A percentile compares a stretch with the other conserved stretches of the same genome.
phyloP scores from a whole-genome alignment of 2,888 invertebrate genomes.

The Acholoe squamosa region DNA sequence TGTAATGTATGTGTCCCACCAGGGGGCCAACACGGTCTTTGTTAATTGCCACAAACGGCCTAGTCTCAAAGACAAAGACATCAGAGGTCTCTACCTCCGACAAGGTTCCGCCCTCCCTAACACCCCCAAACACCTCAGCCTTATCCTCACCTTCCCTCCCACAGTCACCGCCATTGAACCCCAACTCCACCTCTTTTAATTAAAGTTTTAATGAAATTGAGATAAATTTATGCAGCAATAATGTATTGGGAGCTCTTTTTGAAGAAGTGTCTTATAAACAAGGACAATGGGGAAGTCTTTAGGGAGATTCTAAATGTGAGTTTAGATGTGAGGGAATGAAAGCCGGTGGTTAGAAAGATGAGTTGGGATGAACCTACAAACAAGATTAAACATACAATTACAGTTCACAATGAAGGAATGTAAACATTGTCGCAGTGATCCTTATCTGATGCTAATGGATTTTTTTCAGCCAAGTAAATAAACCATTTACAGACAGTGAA shows the following conservation, averaged over 20 bases:
- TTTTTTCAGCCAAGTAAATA: neutral
- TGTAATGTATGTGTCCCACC: constrained; percentile 47
- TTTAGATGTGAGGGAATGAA: constrained; percentile 2
- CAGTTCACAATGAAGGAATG: neutral
- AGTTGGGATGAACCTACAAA: neutral
- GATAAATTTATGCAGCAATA: neutral
- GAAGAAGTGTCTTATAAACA: neutral
- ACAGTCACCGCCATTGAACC: neutral
- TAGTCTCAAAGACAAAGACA: neutral
- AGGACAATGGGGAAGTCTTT: neutral
- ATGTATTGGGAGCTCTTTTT: neutral
- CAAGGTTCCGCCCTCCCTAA: neutral
- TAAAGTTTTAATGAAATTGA: neutral
- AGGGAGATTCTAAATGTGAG: neutral
- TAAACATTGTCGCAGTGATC: neutral
- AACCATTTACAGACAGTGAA: neutral
- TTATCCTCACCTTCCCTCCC: neutral
- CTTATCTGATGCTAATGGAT: neutral
- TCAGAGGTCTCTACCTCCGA: neutral
- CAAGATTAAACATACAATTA: neutral
- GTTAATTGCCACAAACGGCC: neutral
- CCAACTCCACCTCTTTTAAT: neutral
- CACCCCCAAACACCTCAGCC: neutral
- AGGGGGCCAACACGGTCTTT: neutral
- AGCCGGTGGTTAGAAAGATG: neutral